Conservation (phyloP, 2,888 invertebrate genomes). For the Rhingia campestris region DNA sequence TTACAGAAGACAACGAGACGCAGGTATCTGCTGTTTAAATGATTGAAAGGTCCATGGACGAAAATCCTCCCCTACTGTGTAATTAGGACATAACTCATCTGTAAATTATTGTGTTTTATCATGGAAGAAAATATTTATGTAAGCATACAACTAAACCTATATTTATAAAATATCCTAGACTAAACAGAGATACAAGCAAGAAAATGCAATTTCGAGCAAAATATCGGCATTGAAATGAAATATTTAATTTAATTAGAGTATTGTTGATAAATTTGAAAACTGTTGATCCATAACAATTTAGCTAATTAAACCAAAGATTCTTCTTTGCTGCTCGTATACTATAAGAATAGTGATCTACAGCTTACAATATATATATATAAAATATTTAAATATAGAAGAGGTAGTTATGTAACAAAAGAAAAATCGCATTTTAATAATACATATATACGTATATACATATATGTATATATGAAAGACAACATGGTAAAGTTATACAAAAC, state of each 20-base stretch:
- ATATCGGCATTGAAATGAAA: conserved; percentile 1
- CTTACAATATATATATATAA: background rate
- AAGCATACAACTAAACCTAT: background rate
- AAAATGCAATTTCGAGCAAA: conserved; percentile 16
- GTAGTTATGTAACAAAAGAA: conserved; percentile 1
- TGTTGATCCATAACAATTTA: conserved; percentile 25
- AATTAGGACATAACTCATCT: background rate
- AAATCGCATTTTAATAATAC: background rate
- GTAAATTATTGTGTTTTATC: background rate
- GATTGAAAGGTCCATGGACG: background rate
- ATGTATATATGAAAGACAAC: background rate
- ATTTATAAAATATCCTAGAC: background rate
- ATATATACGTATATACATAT: background rate
- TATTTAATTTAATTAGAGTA: conserved; percentile 1
- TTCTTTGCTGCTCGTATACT: conserved; percentile 34
- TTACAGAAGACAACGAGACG: conserved; percentile 53
- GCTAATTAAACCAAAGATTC: conserved; percentile 57
- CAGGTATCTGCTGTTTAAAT: conserved; percentile 59
- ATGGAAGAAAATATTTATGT: background rate
- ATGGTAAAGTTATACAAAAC: background rate
- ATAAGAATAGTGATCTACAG: background rate
- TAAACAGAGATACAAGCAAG: background rate
- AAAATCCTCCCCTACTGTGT: background rate
- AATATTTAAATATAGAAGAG: background rate
- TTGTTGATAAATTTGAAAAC: background rate